Base-by-base conservation (phyloP, 2,797 vertebrate genomes). In the Leptoclinus maculatus region DNA sequence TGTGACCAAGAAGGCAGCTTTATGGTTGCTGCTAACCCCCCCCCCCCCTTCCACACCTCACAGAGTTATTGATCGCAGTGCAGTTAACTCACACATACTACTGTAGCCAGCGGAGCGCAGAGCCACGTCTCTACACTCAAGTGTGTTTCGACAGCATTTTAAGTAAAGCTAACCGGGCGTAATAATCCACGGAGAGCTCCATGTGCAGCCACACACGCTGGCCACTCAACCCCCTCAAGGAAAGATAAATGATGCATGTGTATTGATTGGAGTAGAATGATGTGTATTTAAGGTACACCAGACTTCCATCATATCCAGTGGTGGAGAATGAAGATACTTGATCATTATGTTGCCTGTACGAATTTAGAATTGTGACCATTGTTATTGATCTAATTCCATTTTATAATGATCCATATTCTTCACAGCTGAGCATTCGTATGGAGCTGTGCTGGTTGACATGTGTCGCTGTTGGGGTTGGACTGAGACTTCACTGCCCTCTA, bases 11-110 rank as follows among this genome's bases (percentile, higher is more conserved):
- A 32, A 73, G 84, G 87, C 82, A 80, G 83, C 73, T 93, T 94
- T 90, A 92, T 90, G 77, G 88, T 88, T 63, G 82, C 73, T 63
- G 82, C 73, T 78, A 93, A 91, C 78, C 41, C 21, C 13, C 21
- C 34, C 74, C 57, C 5, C n/a, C 23, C 8, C 56, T 36, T 25
- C 66, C 57, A 54, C 71, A 76, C 78, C 59, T 70, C 77, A 45
- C 32, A 32, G 54, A 49, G 82, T 82, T 92, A 91, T 93, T 86
- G 87, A 93, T 91, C 36, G 54, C 21, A 53, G 80, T 84, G 79
- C 85, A 85, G 90, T 82, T 76, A 84, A 72, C 83, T 68, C 71
- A 63, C 71, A 80, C 73, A 70, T 45, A 67, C 60, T 25, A 65
- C 66, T 62, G 36, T 63, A 78, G 57, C 65, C 87, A 85, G 70